Base-by-base conservation (phyloP, 1,140 invertebrate species). In the Pantala flavescens region DNA sequence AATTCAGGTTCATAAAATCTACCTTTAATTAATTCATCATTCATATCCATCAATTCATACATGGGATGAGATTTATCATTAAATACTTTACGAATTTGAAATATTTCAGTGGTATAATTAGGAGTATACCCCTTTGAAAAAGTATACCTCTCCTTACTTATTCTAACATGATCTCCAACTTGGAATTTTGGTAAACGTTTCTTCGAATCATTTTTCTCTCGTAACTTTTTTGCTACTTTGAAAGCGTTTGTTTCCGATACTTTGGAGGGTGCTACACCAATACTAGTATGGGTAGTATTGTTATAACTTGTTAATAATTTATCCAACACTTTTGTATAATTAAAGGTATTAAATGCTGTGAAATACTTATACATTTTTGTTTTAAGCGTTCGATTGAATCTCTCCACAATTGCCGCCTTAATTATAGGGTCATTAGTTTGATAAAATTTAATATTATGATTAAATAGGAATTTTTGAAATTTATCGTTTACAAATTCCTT, bases 121-220 rank as follows among this genome's bases (percentile, higher is more conserved):
- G 75, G 73, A 7, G 71, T 71, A 42, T 77, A 77, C 0, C 76
- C 71, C 55, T 77, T 76, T 70, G 24, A 43, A 70, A 76, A 77
- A 24, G 71, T 16, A 10, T 36, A 16, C 74, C 76, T 77, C 9
- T 74, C 23, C 43, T 75, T 76, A 23, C 36, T 73, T 72, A 77
- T 74, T 23, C 76, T 63, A 0, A 77, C 76, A 16, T 42, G 70
- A 72, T 77, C 74, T 0, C 70, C 77, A 23, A 76, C 12, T 23
- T 55, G 36, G 55, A 74, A 76, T 70, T 76, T 75, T 36, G 28
- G 71, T 63, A 19, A 1, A 63, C 5, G n/a, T n/a, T n/a, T n/a
- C 3, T 7, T 63, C 12, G 12, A 21, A 19, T 21, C 1, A 63
- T 21, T 63, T 16, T 63, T 63, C 12, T n/a, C n/a, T n/a, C 14